phyloP scores from a whole-genome alignment of 2,888 invertebrate species.

The Pantelozetes paolii region DNA sequence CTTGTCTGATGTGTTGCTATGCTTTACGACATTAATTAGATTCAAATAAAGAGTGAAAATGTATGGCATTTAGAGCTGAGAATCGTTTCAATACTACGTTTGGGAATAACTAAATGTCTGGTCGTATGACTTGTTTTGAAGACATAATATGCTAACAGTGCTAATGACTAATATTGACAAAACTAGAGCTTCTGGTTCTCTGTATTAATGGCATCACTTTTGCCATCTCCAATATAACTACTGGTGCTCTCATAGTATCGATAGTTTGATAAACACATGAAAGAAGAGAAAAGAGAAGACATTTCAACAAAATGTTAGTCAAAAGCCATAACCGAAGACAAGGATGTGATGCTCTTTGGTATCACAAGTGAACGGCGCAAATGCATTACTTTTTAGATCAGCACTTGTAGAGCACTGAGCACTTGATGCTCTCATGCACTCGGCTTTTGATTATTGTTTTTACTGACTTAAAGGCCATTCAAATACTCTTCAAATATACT shows the following conservation, averaged over 20 bases:
- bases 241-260: background rate
- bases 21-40: slow-evolving; percentile 21
- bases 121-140: background rate
- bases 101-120: background rate
- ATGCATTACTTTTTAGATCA: background rate
- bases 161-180: slow-evolving; percentile 1
- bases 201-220: background rate
- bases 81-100: background rate
- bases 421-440: slow-evolving; percentile 10
- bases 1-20: slow-evolving; percentile 18
- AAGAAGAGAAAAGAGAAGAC: slow-evolving; percentile 1
- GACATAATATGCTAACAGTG: slow-evolving; percentile 6
- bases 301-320: background rate
- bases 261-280: slow-evolving; percentile 7
- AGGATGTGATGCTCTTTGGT: slow-evolving; percentile 4
- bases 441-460: background rate
- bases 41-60: background rate
- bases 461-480: slow-evolving; percentile 5
- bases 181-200: slow-evolving; percentile 2
- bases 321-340: background rate
- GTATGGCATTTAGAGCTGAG: background rate
- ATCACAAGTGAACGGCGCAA: slow-evolving; percentile 4
- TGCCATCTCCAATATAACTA: background rate
- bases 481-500: slow-evolving; percentile 26
- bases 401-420: slow-evolving; percentile 16